phyloP scores from a whole-genome alignment of 2,797 vertebrate species.

The Enteromius unitaeniatus region DNA sequence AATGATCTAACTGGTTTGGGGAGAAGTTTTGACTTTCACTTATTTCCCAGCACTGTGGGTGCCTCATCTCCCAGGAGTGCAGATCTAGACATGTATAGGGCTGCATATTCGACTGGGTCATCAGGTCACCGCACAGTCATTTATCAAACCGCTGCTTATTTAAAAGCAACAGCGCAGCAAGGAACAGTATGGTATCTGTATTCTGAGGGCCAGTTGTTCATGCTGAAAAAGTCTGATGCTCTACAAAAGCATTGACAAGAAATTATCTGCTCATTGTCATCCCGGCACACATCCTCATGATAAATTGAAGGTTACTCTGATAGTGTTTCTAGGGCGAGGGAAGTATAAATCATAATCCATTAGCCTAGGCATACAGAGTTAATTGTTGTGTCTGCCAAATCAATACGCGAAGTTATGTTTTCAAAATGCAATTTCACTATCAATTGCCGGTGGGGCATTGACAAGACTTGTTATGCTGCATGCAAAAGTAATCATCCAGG shows the following conservation, averaged over 20 bases:
- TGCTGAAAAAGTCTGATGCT: background rate
- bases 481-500: conserved; percentile 25
- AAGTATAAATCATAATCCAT: conserved; percentile 46
- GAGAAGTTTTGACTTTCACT: background rate
- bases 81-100: conserved; percentile 53
- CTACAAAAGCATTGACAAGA: conserved; percentile 28
- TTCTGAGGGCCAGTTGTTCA: background rate
- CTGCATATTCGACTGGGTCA: conserved; percentile 56
- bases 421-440: conserved; percentile 46
- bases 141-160: conserved; percentile 64
- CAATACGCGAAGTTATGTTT: conserved; percentile 38
- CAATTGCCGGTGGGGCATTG: conserved; percentile 35
- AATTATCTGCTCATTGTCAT: conserved; percentile 37
- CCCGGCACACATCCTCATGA: background rate
- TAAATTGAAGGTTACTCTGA: conserved; percentile 24
- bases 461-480: conserved; percentile 5
- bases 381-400: conserved; percentile 24
- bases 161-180: conserved; percentile 27
- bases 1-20: conserved; percentile 36
- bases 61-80: conserved; percentile 35
- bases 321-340: conserved; percentile 4
- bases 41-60: conserved; percentile 18
- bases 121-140: conserved; percentile 56
- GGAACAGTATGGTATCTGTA: conserved; percentile 31
- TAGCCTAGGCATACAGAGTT: conserved; percentile 22